Evolutionary conservation across 2,113 vertebrate genomes (phyloP), one percentile per base, ranked within the genome.

Genomic region (Aspidoscelis tigris): DNA sequence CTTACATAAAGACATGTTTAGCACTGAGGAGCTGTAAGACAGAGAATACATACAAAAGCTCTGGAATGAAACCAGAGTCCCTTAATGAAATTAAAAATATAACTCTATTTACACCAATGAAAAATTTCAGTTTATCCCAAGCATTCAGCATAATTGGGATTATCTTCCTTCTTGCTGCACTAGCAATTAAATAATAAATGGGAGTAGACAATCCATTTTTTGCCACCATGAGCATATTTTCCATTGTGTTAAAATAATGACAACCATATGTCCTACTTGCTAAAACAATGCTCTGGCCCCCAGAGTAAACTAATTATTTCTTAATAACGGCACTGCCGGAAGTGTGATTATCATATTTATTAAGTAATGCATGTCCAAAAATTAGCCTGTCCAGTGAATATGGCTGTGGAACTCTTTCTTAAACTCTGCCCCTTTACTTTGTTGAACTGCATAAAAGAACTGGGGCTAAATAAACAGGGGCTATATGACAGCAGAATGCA

Each of bases 241-340:
- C 10, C 22, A 72, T 9, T 2, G 6, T 64, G 0, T 50, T 55
- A 47, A 69, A 91, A 47, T 71, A 89, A 70, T 66, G 55, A 47
- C 39, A 10, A n/a, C 82, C 21, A 0, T 44, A 68, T 81, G 55
- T 82, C 81, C 72, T 76, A 24, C 81, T 77, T 79, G 39, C 61
- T 77, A 39, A 71, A 89, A 86, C 1, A 83, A 73, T 22, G 26
- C 0, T 0, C 14, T 86, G 4, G 5, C 6, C 24, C 86, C 65
- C 55, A n/a, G 39, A 20, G 18, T 18, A 43, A 76, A 87, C 41
- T 80, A 43, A 39, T 82, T 84, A 55, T 88, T 86, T 87, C 80
- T 81, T 89, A 39, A 10, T 74, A 87, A 72, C 0, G 0, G 18
- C 0, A 0, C 55, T 85, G 24, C 39, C 84, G 90, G 65, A 86